Evolutionary conservation across 2,888 invertebrate species (phyloP).

Genomic region (Fragum fragum): DNA sequence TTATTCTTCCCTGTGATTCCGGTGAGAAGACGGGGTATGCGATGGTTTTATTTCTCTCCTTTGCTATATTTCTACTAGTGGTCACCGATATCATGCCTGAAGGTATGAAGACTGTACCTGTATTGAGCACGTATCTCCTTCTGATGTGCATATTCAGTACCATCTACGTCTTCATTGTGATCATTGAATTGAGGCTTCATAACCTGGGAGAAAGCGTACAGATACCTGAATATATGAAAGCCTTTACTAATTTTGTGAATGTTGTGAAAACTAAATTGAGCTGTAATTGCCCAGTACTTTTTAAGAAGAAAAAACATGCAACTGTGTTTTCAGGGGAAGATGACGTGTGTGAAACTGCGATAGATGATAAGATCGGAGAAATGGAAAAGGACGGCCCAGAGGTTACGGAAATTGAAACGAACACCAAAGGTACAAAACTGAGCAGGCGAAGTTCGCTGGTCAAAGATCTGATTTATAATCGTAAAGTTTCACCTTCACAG

Average conservation of each 20-base stretch:
- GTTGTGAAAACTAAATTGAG: constrained; percentile 40
- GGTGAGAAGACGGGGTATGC: constrained; percentile 67
- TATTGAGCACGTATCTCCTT: constrained; percentile 62
- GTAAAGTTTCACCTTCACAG: background rate
- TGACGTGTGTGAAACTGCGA: background rate
- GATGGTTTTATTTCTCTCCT: constrained; percentile 61
- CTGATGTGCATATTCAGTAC: constrained; percentile 61
- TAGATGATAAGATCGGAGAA: background rate
- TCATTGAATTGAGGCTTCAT: constrained; percentile 56
- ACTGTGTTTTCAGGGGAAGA: background rate
- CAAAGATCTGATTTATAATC: constrained; percentile 9
- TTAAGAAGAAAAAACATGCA: constrained; percentile 7
- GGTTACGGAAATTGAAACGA: background rate
- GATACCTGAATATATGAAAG: constrained; percentile 40
- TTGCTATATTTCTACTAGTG: constrained; percentile 64
- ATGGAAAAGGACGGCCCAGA: background rate
- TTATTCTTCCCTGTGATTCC: constrained; percentile 61
- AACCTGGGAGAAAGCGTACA: constrained; percentile 51
- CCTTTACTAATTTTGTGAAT: constrained; percentile 35
- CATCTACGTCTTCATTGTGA: constrained; percentile 53
- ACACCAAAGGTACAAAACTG: background rate
- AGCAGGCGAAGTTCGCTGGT: constrained; percentile 12
- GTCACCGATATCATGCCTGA: constrained; percentile 71
- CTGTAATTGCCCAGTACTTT: background rate
- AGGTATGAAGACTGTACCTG: constrained; percentile 64